These are phyloP conservation scores for Geodia barretti DNA, from an alignment of 37 sponge, comb jelly and placozoan species.

Conservation along the genomic window DNA sequence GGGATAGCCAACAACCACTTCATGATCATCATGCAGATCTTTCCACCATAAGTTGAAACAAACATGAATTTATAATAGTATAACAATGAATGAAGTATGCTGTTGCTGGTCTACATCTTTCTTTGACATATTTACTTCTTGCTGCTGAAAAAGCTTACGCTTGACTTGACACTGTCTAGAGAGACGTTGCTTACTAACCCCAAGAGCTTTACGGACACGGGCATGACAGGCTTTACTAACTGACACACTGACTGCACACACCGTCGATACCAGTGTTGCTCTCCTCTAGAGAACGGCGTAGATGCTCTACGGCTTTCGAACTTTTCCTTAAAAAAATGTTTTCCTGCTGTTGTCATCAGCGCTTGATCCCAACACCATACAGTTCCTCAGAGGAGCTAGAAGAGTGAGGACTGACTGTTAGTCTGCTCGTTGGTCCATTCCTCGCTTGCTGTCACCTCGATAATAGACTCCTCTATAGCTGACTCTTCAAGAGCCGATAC, in stretches of 20 bases:
- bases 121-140: constrained; percentile 17
- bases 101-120: constrained; percentile 18
- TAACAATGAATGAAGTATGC: constrained; percentile 11
- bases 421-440: neutral
- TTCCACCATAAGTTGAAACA: constrained; percentile 17
- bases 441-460: neutral
- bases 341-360: neutral
- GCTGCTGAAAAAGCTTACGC: constrained; percentile 29
- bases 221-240: constrained; percentile 6
- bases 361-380: neutral
- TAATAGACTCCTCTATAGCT: neutral
- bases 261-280: constrained; percentile 2
- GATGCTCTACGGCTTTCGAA: constrained; percentile 1
- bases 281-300: constrained; percentile 12
- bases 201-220: constrained; percentile 14
- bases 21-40: constrained; percentile 10
- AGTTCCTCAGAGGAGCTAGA: neutral
- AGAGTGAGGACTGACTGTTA: neutral
- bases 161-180: constrained; percentile 35
- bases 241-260: constrained; percentile 10
- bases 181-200: constrained; percentile 24
- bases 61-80: neutral
- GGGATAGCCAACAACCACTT: constrained; percentile 27
- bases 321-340: neutral
- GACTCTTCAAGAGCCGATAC: neutral